A percentile compares a stretch with the other conserved stretches of the same genome.
Conservation (phyloP, 2,113 vertebrate species). For the Hydrochoerus hydrochaeris region DNA sequence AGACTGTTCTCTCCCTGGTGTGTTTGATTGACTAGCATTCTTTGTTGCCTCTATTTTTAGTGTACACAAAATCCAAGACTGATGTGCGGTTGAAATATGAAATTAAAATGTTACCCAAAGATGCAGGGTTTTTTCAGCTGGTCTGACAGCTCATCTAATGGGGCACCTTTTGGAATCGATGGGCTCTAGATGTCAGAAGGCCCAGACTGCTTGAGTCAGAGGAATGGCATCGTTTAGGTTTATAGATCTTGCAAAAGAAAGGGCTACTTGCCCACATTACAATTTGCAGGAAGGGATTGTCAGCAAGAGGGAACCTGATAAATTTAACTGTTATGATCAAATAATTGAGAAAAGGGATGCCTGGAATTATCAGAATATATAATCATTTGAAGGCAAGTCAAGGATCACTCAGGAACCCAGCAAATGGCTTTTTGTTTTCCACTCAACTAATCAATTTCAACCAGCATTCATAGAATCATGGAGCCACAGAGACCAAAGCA, state of each 20-base stretch:
- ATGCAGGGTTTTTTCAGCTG: neutral
- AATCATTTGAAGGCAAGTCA: neutral
- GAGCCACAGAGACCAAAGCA: neutral
- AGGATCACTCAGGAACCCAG: neutral
- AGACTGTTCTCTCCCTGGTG: neutral
- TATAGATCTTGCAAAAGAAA: constrained; percentile 18
- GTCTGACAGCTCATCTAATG: neutral
- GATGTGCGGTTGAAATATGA: neutral
- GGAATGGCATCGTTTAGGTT: neutral
- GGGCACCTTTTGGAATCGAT: neutral
- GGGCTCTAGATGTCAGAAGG: neutral
- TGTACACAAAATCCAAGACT: constrained; percentile 27
- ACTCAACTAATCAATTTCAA: neutral
- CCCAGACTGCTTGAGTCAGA: neutral
- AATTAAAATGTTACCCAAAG: constrained; percentile 38
- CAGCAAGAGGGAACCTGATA: neutral
- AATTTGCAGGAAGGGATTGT: neutral
- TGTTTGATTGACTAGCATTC: neutral
- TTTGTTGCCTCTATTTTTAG: neutral
- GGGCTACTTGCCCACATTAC: neutral
- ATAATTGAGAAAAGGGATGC: constrained; percentile 17
- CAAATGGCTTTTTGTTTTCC: constrained; percentile 27
- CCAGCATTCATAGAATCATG: neutral
- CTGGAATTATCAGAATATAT: neutral
- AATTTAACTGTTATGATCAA: neutral